Evolutionary conservation across 2,113 vertebrate genomes (phyloP).

Genomic region (Callipepla californica): DNA sequence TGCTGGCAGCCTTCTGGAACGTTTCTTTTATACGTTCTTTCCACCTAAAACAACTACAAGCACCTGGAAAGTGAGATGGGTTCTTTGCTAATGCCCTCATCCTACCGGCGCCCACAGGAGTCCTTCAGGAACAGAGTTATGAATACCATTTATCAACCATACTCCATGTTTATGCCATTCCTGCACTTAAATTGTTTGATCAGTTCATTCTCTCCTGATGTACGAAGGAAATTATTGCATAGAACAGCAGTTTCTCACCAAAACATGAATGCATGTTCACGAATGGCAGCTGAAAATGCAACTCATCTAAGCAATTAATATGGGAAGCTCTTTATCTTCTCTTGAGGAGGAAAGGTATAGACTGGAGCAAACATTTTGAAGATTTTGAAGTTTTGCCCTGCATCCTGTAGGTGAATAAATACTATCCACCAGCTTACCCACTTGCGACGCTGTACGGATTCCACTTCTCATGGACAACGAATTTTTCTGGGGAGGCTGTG

Average conservation of each 20-base stretch:
- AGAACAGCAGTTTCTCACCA: background rate
- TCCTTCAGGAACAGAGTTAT: background rate
- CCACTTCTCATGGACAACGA: slow-evolving; percentile 84
- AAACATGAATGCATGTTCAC: too few relatives aligned
- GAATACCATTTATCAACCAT: background rate
- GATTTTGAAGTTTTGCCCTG: background rate
- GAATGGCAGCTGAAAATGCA: background rate
- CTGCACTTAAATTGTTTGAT: background rate
- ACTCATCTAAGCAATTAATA: background rate
- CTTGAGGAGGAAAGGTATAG: background rate
- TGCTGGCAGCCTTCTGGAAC: background rate
- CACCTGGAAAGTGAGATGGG: background rate
- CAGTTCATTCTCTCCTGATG: background rate
- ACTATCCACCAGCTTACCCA: slow-evolving; percentile 49
- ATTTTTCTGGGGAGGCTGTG: slow-evolving; percentile 68
- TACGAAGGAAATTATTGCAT: background rate
- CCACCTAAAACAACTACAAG: background rate
- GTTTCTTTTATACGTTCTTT: background rate
- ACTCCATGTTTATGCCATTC: background rate
- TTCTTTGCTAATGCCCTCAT: background rate
- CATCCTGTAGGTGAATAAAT: background rate
- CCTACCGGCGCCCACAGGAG: background rate
- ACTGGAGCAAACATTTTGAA: background rate
- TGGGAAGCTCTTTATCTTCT: background rate
- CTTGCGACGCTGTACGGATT: slow-evolving; percentile 9